Base-by-base conservation (phyloP, 2,888 invertebrate genomes). In the Adelphocoris suturalis region DNA sequence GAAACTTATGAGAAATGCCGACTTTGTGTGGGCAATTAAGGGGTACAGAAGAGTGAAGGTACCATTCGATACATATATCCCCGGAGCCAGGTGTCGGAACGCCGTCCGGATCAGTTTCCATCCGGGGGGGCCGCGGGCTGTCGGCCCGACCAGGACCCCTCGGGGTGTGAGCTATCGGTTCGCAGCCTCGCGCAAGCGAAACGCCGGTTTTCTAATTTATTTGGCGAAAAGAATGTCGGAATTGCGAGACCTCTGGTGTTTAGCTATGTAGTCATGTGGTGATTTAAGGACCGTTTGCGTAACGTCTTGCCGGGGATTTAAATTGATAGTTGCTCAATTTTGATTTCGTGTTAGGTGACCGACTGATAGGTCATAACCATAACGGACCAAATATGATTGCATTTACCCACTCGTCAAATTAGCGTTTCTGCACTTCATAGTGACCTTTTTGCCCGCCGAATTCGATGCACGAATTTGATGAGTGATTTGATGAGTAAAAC, bases 141-240 rank as follows among this genome's bases (percentile, higher is more conserved):
- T 57, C n/a, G n/a, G 57, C 7, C 57, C n/a, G 57, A n/a, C 57
- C 37, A 37, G 37, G 37, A 37, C 19, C 68, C 68, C 68, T 27
- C 68, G 13, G 68, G 68, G 68, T 23, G 68, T 68, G 68, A 68
- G 68, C 68, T 68, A 68, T 68, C 12, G 68, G 68, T 27, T 68
- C 52, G 52, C 16, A 52, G 52, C 52, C 16, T 11, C 52, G 52
- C 68, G 68, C 23, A 23, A 68, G 68, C 68, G 68, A 23, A 23
- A 23, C 68, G 68, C 14, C 68, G 68, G 19, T 19, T 68, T 57
- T 57, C n/a, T 68, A 68, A 68, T 68, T 68, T 68, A 68, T n/a
- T 19, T 68, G 27, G 68, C 23, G 27, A 68, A 68, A 52, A 7
- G 68, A 68, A 68, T 23, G 68, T 19, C 68, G 68, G 23, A 68